Percentiles rank a stretch among this genome's conserved stretches.
phyloP scores from a whole-genome alignment of 2,113 vertebrate species.

The Ctenomys sociabilis region DNA sequence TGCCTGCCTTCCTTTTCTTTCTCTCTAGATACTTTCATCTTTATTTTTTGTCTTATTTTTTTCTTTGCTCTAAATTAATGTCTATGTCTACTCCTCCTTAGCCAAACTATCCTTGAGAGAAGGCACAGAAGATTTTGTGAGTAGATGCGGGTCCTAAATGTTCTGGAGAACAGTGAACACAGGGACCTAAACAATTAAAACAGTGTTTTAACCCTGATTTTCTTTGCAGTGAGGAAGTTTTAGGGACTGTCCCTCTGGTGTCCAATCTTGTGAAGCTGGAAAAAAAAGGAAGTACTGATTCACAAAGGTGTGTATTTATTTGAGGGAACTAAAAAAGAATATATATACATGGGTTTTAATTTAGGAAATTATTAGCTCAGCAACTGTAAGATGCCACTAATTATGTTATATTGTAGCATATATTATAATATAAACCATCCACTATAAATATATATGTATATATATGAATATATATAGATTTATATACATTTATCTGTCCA shows the following conservation, averaged over 20 bases:
- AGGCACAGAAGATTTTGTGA: background rate
- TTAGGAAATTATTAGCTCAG: background rate
- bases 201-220: background rate
- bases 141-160: background rate
- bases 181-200: constrained; percentile 9
- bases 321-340: background rate
- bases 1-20: background rate
- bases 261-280: constrained; percentile 35
- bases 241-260: background rate
- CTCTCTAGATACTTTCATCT: background rate
- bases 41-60: background rate
- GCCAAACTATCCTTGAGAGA: background rate
- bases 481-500: background rate
- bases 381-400: background rate
- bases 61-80: background rate
- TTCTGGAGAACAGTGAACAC: background rate
- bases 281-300: constrained; percentile 29
- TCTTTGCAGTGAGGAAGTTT: constrained; percentile 9
- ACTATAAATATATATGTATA: background rate
- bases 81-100: background rate
- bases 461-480: background rate
- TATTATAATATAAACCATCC: background rate
- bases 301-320: background rate
- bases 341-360: background rate
- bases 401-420: background rate